Conservation (phyloP, 2,888 invertebrate species). For the Achlya flavicornis region DNA sequence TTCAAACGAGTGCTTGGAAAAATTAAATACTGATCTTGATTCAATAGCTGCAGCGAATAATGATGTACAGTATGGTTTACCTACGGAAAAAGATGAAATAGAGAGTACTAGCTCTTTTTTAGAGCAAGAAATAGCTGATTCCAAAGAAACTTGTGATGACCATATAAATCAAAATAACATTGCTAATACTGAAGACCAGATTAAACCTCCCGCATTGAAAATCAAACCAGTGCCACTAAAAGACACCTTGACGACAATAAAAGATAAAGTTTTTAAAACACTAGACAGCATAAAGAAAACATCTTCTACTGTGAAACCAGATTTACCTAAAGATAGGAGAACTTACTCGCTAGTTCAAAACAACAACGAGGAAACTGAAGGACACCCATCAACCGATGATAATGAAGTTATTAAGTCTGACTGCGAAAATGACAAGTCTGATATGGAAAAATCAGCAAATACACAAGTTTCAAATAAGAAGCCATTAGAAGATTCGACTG, state of each 20-base stretch:
- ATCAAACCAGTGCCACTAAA: conserved; percentile 18
- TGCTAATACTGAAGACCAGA: not conserved
- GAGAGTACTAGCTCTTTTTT: not conserved
- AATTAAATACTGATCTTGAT: conserved; percentile 9
- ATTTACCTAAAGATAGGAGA: not conserved
- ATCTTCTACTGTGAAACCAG: conserved; percentile 14
- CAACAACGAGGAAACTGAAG: conserved; percentile 17
- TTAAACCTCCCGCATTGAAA: not conserved
- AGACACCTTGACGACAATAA: conserved; percentile 37
- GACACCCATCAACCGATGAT: conserved; percentile 8
- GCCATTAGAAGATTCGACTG: conserved; percentile 14
- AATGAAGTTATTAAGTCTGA: conserved; percentile 15
- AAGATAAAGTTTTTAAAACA: conserved; percentile 41
- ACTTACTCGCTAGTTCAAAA: conserved; percentile 10
- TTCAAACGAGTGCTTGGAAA: conserved; percentile 13
- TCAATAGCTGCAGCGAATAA: conserved; percentile 14
- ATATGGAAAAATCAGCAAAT: conserved; percentile 9
- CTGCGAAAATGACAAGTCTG: conserved; percentile 18
- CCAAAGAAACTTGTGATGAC: conserved; percentile 13
- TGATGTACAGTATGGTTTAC: conserved; percentile 10
- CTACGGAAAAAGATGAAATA: not conserved
- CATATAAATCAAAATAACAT: conserved; percentile 8
- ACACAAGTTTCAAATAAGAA: conserved; percentile 5
- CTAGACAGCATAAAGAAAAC: conserved; percentile 43
- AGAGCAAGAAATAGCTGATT: not conserved